Percentiles rank a stretch among this genome's conserved stretches.
phyloP scores from a whole-genome alignment of 2,888 invertebrate genomes.

The Lymantria dispar region DNA sequence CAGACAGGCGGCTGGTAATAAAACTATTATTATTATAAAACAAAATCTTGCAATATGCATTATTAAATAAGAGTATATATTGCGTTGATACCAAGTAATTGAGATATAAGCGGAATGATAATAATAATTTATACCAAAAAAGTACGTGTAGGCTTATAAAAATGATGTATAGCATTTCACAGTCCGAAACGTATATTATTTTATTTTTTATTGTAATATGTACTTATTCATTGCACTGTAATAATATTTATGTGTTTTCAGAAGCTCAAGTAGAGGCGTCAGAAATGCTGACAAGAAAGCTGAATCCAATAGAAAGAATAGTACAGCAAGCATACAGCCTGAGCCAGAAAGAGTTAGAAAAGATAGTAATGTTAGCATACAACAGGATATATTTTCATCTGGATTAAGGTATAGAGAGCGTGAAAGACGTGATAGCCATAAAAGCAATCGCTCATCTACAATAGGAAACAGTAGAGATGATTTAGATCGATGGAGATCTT shows the following conservation, averaged over 20 bases:
- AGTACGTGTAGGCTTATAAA: no score
- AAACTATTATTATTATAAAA: no score
- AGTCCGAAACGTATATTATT: background rate
- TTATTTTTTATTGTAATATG: background rate
- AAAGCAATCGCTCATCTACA: conserved; percentile 72
- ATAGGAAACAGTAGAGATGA: conserved; percentile 75
- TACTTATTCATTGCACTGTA: background rate
- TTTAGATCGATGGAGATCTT: conserved; percentile 72
- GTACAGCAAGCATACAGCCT: conserved; percentile 62
- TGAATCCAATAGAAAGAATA: conserved; percentile 66
- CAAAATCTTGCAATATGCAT: no score
- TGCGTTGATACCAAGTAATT: no score
- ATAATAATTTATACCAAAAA: no score
- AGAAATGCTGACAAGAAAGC: conserved; percentile 62
- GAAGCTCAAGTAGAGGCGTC: conserved; percentile 73
- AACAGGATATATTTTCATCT: conserved; percentile 53
- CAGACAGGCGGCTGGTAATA: no score
- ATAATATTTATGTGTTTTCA: background rate
- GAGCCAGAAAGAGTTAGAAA: conserved; percentile 57
- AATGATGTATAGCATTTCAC: no score
- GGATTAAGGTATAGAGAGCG: conserved; percentile 59
- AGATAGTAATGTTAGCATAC: conserved; percentile 68
- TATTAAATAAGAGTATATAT: no score
- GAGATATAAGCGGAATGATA: no score
- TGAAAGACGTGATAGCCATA: conserved; percentile 67